phyloP scores from a whole-genome alignment of 2,888 invertebrate genomes.

The Ochropleura plecta region DNA sequence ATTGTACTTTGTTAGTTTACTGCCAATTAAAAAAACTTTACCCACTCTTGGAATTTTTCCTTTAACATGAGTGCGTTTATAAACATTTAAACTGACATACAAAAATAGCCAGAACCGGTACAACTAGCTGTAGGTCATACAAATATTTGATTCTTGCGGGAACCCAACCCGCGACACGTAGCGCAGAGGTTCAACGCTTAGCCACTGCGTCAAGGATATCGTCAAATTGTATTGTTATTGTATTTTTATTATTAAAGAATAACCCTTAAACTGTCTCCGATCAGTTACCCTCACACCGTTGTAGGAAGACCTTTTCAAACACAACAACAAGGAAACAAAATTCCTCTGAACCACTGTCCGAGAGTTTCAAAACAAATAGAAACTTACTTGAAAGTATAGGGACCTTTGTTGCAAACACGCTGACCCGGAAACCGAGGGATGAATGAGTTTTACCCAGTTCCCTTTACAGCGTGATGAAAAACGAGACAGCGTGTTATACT shows the following conservation, averaged over 20 bases:
- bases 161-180: too few species aligned
- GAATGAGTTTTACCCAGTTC: conserved; percentile 8
- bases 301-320: conserved; percentile 31
- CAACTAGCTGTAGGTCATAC: too few species aligned
- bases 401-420: conserved; percentile 44
- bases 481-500: conserved; percentile 8
- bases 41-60: too few species aligned
- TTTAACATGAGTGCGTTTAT: too few species aligned
- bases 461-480: conserved; percentile 26
- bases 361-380: conserved; percentile 49
- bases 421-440: conserved; percentile 26
- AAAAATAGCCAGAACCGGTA: too few species aligned
- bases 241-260: conserved; percentile 17
- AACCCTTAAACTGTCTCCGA: conserved; percentile 17
- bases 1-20: too few species aligned
- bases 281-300: conserved; percentile 30
- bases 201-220: too few species aligned
- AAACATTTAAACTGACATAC: too few species aligned
- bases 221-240: too few species aligned
- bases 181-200: too few species aligned
- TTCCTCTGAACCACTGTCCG: conserved; percentile 4
- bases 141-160: too few species aligned
- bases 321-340: conserved; percentile 21
- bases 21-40: too few species aligned
- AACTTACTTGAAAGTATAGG: conserved; percentile 11